Base-by-base conservation (phyloP, 2,797 vertebrate genomes). In the Propithecus deckenii region DNA sequence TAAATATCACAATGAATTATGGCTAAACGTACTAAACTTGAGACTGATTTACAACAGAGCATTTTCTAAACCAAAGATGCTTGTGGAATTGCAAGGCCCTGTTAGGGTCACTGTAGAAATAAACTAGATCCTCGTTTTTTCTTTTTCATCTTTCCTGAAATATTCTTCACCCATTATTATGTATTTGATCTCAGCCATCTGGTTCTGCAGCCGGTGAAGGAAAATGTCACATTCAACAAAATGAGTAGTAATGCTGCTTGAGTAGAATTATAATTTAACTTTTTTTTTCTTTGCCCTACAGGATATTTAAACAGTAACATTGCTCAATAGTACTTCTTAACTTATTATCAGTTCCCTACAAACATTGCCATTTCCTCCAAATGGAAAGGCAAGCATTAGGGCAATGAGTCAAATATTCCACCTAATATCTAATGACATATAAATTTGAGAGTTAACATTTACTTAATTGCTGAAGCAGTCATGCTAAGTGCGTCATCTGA, bases 391-490 rank as follows among this genome's bases (percentile, higher is more conserved):
- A 91, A 79, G 75, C 43, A 38, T 61, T 59, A 85, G 79, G 91
- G 71, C 86, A 57, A 14, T 35, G 93, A 94, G 94, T 97, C 97
- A 97, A 95, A 74, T 74, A 94, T 52, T 87, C 95, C 89, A 67
- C 65, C 48, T 90, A 55, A 78, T 63, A 86, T 50, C 79, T 89
- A 87, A 87, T 78, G 86, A 95, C 86, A 86, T 91, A 94, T 87
- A 89, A 86, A 80, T 93, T 57, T 89, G 86, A 83, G 52, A 94
- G 91, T 97, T 97, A 97, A 96, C 93, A 95, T 97, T 97, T 94
- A 92, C 93, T 86, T 96, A 96, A 96, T 96, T 96, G 96, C 92
- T 7, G 3, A 90, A 91, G 89, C 48, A 80, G 89, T 87, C 93
- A 83, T 91, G 93, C 86, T 96, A 93, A 96, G 89, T 94, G 86